phyloP scores from a whole-genome alignment of 2,888 invertebrate species.

The Andrena marginata region DNA sequence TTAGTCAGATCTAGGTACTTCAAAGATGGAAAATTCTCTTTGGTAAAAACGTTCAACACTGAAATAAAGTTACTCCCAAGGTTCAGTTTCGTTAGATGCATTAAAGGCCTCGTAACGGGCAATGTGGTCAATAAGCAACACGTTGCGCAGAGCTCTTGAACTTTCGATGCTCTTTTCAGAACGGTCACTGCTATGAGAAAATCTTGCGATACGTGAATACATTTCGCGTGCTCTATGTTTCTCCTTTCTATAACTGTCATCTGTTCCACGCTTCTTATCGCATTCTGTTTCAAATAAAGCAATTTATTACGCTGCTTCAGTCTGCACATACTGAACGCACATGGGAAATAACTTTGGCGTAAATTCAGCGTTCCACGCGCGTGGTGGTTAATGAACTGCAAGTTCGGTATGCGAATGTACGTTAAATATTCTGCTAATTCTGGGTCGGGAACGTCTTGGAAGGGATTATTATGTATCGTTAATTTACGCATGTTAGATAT shows the following conservation, averaged over 20 bases:
- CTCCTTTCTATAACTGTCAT: neutral
- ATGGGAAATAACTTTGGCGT: slow-evolving; percentile 38
- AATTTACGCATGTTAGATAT: slow-evolving; percentile 52
- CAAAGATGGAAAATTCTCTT: slow-evolving; percentile 60
- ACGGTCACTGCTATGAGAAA: neutral
- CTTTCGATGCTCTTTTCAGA: slow-evolving; percentile 14
- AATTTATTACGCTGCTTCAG: slow-evolving; percentile 26
- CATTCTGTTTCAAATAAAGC: slow-evolving; percentile 31
- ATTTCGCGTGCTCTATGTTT: slow-evolving; percentile 17
- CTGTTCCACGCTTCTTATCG: neutral
- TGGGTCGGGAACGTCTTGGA: slow-evolving; percentile 50
- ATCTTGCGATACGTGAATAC: slow-evolving; percentile 43
- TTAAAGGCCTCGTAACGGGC: slow-evolving; percentile 39
- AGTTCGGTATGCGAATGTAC: slow-evolving; percentile 23
- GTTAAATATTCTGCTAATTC: slow-evolving; percentile 22
- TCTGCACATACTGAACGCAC: slow-evolving; percentile 48
- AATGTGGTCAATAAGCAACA: slow-evolving; percentile 31
- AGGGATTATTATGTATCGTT: slow-evolving; percentile 62
- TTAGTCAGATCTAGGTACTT: slow-evolving; percentile 64
- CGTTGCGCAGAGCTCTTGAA: slow-evolving; percentile 47
- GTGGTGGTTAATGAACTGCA: slow-evolving; percentile 36
- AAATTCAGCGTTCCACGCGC: slow-evolving; percentile 6
- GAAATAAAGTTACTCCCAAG: slow-evolving; percentile 62
- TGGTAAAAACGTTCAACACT: slow-evolving; percentile 40
- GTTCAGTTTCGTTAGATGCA: slow-evolving; percentile 57